Conservation (phyloP, 2,888 invertebrate genomes). For the Tipula vernalis region DNA sequence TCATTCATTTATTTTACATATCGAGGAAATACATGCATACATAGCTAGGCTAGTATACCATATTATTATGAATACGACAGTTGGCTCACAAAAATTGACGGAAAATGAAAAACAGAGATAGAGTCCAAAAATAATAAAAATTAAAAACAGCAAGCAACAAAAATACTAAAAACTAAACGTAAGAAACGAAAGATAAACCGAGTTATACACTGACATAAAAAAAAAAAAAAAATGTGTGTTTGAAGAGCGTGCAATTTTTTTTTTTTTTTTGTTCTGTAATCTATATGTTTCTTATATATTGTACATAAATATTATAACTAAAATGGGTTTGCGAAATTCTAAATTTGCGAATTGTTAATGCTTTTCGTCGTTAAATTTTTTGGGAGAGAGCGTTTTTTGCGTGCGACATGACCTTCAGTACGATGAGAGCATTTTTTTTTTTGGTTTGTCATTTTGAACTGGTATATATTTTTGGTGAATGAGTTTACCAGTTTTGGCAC, state of each 20-base stretch:
- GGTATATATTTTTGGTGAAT: no score
- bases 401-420: not conserved
- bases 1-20: not conserved
- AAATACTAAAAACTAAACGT: not conserved
- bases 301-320: not conserved
- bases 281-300: not conserved
- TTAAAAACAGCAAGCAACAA: not conserved
- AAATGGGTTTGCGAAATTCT: not conserved
- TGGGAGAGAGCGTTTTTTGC: not conserved
- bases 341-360: not conserved
- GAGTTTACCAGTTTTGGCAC: no score
- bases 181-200: not conserved
- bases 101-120: not conserved
- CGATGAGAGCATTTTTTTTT: not conserved
- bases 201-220: not conserved
- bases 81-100: not conserved
- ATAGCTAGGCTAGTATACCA: no score
- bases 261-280: not conserved
- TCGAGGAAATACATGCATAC: not conserved
- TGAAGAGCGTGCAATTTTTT: not conserved
- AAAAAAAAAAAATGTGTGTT: not conserved
- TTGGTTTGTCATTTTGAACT: no score
- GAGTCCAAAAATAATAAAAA: not conserved
- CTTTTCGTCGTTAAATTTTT: not conserved
- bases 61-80: not conserved